Conservation (phyloP, 2,113 vertebrate genomes). For the Marcusenius ussheri region DNA sequence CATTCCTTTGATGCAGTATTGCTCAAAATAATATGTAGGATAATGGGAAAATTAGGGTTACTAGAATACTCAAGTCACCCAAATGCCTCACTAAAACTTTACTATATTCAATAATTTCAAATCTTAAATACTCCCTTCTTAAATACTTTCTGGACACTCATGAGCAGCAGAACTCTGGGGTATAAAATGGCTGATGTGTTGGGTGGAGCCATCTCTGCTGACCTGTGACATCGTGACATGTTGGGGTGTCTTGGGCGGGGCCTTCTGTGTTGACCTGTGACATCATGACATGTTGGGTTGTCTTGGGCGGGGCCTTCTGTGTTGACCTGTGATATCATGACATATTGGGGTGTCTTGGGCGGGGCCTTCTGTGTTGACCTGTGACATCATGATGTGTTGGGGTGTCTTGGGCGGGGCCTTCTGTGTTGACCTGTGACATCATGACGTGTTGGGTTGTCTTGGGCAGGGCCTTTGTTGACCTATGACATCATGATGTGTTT, state of each 20-base stretch:
- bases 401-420: no score
- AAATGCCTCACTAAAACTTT: not conserved
- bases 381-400: not conserved
- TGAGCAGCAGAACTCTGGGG: not conserved
- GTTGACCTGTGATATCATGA: not conserved
- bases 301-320: not conserved
- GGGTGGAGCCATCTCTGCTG: no score
- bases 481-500: no score
- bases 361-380: not conserved
- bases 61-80: not conserved
- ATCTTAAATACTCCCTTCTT: not conserved
- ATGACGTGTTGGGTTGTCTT: no score
- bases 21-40: not conserved
- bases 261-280: no score
- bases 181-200: not conserved
- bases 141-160: not conserved
- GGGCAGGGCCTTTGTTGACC: no score
- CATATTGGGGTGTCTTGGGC: no score
- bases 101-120: not conserved
- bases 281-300: no score
- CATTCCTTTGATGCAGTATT: not conserved
- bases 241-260: no score
- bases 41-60: not conserved
- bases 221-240: no score
- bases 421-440: not conserved